phyloP scores from a whole-genome alignment of 1,140 invertebrate species.

The Prorops nasuta region DNA sequence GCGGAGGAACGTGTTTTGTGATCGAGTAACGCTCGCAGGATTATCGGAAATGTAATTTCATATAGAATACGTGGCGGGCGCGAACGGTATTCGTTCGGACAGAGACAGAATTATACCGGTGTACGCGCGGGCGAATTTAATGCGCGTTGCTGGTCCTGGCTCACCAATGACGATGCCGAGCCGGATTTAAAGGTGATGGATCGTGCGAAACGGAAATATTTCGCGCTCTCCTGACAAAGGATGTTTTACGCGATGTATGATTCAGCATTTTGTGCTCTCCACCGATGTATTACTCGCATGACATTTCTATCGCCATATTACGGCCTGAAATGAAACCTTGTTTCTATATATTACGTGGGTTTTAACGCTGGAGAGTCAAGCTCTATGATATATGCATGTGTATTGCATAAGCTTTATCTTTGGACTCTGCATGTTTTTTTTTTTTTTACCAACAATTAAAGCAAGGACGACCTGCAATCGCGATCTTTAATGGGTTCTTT shows the following conservation, averaged over 20 bases:
- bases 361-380: too few relatives aligned
- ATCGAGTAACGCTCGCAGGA: slow-evolving; percentile 14
- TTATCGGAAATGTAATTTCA: slow-evolving; percentile 33
- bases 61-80: slow-evolving; percentile 14
- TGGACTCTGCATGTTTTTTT: too few relatives aligned
- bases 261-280: not conserved
- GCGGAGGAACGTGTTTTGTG: slow-evolving; percentile 14
- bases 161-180: slow-evolving; percentile 9
- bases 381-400: too few relatives aligned
- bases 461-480: too few relatives aligned
- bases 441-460: too few relatives aligned
- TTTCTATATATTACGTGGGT: too few relatives aligned
- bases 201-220: slow-evolving; percentile 9
- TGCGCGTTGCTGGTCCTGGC: slow-evolving; percentile 12
- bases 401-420: too few relatives aligned
- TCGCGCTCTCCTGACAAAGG: slow-evolving; percentile 11
- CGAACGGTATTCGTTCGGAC: too few relatives aligned
- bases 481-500: slow-evolving; percentile 15
- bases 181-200: slow-evolving; percentile 17
- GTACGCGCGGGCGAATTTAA: slow-evolving; percentile 17
- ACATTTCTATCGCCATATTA: too few relatives aligned
- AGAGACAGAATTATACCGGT: slow-evolving; percentile 20
- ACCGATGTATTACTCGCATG: too few relatives aligned
- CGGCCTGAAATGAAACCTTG: too few relatives aligned
- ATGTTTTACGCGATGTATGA: slow-evolving; percentile 11